Percentiles rank a stretch among this genome's conserved stretches.
Evolutionary conservation across 1,140 invertebrate genomes (phyloP).

Genomic region (Aphidius gifuensis): DNA sequence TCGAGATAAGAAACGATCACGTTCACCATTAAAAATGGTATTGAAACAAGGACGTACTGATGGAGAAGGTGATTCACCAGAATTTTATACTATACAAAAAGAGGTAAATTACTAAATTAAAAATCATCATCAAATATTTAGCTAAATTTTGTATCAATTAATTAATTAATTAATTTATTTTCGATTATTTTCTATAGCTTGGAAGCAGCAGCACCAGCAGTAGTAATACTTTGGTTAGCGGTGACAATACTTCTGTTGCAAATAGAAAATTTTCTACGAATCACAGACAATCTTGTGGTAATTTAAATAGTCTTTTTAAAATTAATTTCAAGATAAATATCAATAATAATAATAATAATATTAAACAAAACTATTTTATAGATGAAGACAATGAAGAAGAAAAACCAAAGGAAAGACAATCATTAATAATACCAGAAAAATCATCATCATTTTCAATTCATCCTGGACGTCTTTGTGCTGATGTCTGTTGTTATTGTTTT

Average conservation of each 20-base stretch:
- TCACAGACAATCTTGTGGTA: conserved; percentile 57
- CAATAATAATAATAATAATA: too few relatives aligned
- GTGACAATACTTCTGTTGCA: conserved; percentile 57
- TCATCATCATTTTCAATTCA: conserved; percentile 82
- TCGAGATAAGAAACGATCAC: conserved; percentile 60
- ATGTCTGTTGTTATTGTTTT: conserved; percentile 80
- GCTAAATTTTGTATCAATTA: conserved; percentile 17
- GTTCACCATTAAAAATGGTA: conserved; percentile 74
- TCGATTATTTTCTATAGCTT: conserved; percentile 44
- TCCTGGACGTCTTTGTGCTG: conserved; percentile 72
- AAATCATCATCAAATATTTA: conserved; percentile 14
- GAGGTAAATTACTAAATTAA: conserved; percentile 59
- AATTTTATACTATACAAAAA: conserved; percentile 73
- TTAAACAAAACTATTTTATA: conserved; percentile 24
- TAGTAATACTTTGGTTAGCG: conserved; percentile 38
- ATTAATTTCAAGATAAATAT: background rate
- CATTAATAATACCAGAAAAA: conserved; percentile 80
- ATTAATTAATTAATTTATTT: conserved; percentile 23
- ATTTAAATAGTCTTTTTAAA: conserved; percentile 42
- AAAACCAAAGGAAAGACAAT: conserved; percentile 55
- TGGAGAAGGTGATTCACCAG: conserved; percentile 59
- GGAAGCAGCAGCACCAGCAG: conserved; percentile 37
- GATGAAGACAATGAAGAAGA: conserved; percentile 57
- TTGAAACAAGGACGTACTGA: conserved; percentile 70
- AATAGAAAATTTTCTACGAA: conserved; percentile 58